phyloP scores from a whole-genome alignment of 2,888 invertebrate genomes.

The Thera obeliscata region DNA sequence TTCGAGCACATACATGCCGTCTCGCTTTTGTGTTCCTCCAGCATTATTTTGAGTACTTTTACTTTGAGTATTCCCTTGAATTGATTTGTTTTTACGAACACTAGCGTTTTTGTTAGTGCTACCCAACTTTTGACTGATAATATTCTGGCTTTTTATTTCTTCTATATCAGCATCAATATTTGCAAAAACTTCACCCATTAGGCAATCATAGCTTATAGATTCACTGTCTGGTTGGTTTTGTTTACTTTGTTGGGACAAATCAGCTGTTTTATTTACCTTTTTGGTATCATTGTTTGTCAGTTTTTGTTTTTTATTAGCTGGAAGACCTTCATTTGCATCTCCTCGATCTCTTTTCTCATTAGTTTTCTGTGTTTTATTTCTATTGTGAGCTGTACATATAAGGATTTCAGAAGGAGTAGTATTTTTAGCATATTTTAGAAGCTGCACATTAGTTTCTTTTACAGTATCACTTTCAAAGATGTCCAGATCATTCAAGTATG shows the following conservation, averaged over 20 bases:
- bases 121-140: constrained; percentile 29
- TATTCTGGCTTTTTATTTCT: constrained; percentile 51
- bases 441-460: constrained; percentile 59
- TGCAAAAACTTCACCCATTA: constrained; percentile 73
- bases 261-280: constrained; percentile 23
- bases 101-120: constrained; percentile 18
- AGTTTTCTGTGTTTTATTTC: constrained; percentile 51
- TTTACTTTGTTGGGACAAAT: constrained; percentile 19
- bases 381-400: constrained; percentile 51
- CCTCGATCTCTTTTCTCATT: constrained; percentile 61
- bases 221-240: constrained; percentile 57
- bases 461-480: constrained; percentile 70
- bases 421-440: constrained; percentile 52
- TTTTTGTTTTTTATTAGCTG: constrained; percentile 62
- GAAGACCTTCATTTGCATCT: constrained; percentile 47
- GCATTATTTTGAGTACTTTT: constrained; percentile 32
- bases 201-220: constrained; percentile 65
- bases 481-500: constrained; percentile 62
- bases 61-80: constrained; percentile 16
- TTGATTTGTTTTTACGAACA: constrained; percentile 9
- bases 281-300: constrained; percentile 18
- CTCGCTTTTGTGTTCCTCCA: constrained; percentile 39
- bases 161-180: constrained; percentile 74
- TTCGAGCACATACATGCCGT: constrained; percentile 17
- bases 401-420: constrained; percentile 67